A percentile compares a stretch with the other conserved stretches of the same genome.
Conservation (phyloP, 2,113 vertebrate species). For the Heterocephalus glaber region DNA sequence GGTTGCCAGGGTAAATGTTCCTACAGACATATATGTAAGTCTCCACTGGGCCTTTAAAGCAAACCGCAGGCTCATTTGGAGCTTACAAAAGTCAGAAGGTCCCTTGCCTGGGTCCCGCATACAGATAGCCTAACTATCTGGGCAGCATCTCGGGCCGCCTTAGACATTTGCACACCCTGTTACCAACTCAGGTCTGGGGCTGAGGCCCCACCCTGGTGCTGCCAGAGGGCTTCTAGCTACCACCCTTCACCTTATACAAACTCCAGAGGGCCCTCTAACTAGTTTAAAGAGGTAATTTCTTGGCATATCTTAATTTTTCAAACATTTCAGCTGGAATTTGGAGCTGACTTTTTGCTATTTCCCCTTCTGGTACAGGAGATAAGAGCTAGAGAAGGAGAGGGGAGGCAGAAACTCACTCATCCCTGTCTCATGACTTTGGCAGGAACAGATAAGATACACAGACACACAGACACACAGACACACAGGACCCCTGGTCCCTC, state of each 20-base stretch:
- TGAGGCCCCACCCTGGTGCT: neutral
- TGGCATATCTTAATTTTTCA: conserved; percentile 73
- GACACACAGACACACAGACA: too few relatives aligned
- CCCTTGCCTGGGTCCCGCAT: neutral
- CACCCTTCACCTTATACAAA: neutral
- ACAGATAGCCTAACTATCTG: neutral
- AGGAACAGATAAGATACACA: neutral
- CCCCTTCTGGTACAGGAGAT: neutral
- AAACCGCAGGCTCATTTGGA: neutral
- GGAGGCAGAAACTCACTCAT: neutral
- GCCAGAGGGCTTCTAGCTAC: neutral
- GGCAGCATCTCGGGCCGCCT: neutral
- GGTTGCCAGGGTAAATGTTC: neutral
- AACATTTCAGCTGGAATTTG: conserved; percentile 79
- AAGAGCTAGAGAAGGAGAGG: neutral
- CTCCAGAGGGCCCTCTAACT: conserved; percentile 30
- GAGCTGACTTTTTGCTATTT: conserved; percentile 72
- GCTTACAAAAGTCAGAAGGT: neutral
- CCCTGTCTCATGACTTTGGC: too few relatives aligned
- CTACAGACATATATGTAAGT: neutral
- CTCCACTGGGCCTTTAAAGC: neutral
- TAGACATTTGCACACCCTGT: neutral
- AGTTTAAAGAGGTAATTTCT: conserved; percentile 79
- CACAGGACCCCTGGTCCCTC: neutral
- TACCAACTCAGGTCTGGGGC: neutral